These are phyloP conservation scores for Epistrophe eligans DNA, from an alignment of 2,888 invertebrate species.

Conservation along the genomic window DNA sequence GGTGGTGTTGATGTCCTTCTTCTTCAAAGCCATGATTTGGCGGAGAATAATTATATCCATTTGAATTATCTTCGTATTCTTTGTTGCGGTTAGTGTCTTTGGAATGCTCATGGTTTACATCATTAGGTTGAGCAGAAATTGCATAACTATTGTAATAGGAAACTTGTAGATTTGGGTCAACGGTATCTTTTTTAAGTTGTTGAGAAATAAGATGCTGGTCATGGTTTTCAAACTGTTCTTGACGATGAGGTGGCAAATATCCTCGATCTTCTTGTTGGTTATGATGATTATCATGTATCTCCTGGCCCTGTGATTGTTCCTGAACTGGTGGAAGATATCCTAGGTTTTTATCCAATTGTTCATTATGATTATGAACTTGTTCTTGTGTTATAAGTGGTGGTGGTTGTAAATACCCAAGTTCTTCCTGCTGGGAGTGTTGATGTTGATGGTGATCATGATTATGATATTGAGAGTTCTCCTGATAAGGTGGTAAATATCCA, in stretches of 20 bases:
- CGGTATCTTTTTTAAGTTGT: neutral
- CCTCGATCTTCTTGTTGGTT: constrained; percentile 9
- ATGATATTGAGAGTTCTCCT: constrained; percentile 13
- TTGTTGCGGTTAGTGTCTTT: neutral
- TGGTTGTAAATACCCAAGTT: constrained; percentile 22
- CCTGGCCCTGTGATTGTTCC: neutral
- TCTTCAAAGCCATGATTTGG: constrained; percentile 10
- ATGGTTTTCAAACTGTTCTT: neutral
- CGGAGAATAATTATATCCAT: constrained; percentile 23
- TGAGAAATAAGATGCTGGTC: neutral
- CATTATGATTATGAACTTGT: neutral
- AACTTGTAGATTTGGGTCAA: constrained; percentile 49
- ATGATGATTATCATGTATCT: neutral
- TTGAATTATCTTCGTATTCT: constrained; percentile 8
- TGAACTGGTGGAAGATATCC: constrained; percentile 11
- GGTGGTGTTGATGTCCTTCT: neutral
- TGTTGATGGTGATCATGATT: neutral
- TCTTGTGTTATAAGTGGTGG: neutral
- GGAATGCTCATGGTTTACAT: neutral
- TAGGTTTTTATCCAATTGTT: neutral
- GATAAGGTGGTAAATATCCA: constrained; percentile 61
- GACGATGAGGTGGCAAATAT: constrained; percentile 23
- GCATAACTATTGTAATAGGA: constrained; percentile 49
- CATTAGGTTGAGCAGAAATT: neutral
- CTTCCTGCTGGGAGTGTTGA: neutral